Percentiles rank a stretch among this genome's conserved stretches.
These are phyloP conservation scores for Charanyca ferruginea DNA, from an alignment of 2,888 invertebrate species.

Conservation along the genomic window DNA sequence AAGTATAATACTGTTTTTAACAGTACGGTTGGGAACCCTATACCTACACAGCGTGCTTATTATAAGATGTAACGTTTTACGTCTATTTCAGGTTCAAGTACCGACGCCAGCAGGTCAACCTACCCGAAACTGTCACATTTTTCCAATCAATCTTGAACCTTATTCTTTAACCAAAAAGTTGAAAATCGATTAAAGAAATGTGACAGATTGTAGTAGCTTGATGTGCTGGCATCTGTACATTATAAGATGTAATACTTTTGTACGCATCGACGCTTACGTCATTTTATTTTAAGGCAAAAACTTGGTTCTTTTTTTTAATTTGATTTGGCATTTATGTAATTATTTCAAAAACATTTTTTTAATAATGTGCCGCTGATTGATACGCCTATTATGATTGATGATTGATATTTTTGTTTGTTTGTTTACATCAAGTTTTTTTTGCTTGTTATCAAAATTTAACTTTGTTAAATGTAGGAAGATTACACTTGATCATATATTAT, in stretches of 20 bases:
- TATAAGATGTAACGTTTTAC: conserved; percentile 4
- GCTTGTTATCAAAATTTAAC: conserved; percentile 19
- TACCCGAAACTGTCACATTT: no score
- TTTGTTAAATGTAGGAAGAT: conserved; percentile 18
- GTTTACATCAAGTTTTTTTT: conserved; percentile 35
- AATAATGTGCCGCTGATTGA: conserved; percentile 7
- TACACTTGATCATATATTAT: background rate
- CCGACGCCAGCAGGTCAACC: no score
- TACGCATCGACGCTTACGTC: background rate
- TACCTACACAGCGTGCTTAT: conserved; percentile 14
- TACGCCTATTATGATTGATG: conserved; percentile 25
- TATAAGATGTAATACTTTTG: background rate
- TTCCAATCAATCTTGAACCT: no score
- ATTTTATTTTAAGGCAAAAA: background rate
- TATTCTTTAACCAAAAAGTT: no score
- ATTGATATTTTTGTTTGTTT: conserved; percentile 13
- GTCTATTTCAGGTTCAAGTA: conserved; percentile 9
- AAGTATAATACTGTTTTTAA: no score
- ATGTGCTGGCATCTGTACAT: no score
- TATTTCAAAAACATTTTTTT: background rate
- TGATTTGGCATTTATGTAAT: background rate
- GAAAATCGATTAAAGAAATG: no score
- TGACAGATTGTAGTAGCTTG: no score
- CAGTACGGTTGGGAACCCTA: no score
- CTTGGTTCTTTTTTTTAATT: background rate